phyloP scores from a whole-genome alignment of 1,140 invertebrate species.

The Dreissena rostriformis region DNA sequence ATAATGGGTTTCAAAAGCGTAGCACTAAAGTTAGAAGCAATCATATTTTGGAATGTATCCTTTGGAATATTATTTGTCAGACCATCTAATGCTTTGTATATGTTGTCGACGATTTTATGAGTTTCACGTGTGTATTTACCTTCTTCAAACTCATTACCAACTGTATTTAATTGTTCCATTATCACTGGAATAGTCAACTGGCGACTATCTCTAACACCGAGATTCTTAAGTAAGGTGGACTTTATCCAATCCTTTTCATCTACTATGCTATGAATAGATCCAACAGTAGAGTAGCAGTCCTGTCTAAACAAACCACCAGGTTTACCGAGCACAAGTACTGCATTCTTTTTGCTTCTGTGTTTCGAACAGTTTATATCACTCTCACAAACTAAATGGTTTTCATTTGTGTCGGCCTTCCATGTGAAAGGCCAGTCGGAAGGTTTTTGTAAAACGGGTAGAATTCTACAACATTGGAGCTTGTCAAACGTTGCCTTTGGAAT shows the following conservation, averaged over 20 bases:
- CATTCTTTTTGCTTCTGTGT: background rate
- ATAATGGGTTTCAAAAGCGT: background rate
- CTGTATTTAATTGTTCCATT: background rate
- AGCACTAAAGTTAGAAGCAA: background rate
- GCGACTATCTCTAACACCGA: background rate
- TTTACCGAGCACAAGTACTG: background rate
- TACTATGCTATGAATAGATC: background rate
- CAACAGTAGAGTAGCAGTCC: background rate
- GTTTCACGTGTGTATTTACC: background rate
- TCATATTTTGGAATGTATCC: background rate
- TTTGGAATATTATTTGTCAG: background rate
- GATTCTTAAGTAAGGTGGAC: background rate
- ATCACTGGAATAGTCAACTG: background rate
- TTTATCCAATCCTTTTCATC: background rate
- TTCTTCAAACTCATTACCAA: background rate
- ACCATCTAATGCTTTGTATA: conserved; percentile 7
- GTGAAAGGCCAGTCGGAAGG: background rate
- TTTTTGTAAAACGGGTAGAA: background rate
- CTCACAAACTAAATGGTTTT: background rate
- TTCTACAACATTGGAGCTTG: no score
- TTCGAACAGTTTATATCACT: background rate
- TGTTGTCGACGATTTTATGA: background rate
- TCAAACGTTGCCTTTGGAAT: no score
- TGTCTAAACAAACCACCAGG: background rate
- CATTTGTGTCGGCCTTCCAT: background rate